A percentile compares a stretch with the other conserved stretches of the same genome.
phyloP scores from a whole-genome alignment of 2,113 vertebrate genomes.

The Lutjanus erythropterus region DNA sequence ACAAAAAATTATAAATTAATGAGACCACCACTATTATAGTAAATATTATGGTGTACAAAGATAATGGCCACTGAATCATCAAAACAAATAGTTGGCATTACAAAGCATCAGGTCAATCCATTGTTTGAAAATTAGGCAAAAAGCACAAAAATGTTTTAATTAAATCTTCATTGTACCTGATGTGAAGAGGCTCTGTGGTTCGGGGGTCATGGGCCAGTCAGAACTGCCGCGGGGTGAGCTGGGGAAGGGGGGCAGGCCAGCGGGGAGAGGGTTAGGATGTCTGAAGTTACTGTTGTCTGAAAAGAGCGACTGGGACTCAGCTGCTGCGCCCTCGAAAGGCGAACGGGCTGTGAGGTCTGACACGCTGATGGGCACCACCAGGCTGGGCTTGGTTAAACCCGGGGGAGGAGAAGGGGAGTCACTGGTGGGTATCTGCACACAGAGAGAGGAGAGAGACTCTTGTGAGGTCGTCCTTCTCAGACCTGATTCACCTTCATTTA shows the following conservation, averaged over 20 bases:
- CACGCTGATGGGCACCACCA: constrained; percentile 94
- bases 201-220: constrained; percentile 98
- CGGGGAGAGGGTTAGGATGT: constrained; percentile 97
- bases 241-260: constrained; percentile 95
- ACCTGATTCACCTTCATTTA: not conserved
- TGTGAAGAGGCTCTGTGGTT: constrained; percentile 99
- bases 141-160: not conserved
- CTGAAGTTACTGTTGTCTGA: constrained; percentile 98
- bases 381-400: constrained; percentile 94
- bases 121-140: not conserved
- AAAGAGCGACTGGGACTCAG: constrained; percentile 98
- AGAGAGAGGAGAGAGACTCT: not conserved
- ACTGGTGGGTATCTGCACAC: constrained; percentile 89
- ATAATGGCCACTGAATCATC: not conserved
- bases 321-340: constrained; percentile 96
- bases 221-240: constrained; percentile 92
- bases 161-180: constrained; percentile 87
- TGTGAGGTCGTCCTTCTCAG: not conserved
- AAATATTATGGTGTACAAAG: not conserved
- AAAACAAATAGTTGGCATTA: constrained; percentile 23
- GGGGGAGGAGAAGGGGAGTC: constrained; percentile 97
- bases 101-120: not conserved
- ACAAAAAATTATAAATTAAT: not conserved
- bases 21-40: not conserved
- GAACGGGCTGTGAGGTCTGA: constrained; percentile 95